These are phyloP conservation scores for Melieria omissa DNA, from an alignment of 2,888 invertebrate species.

Conservation along the genomic window DNA sequence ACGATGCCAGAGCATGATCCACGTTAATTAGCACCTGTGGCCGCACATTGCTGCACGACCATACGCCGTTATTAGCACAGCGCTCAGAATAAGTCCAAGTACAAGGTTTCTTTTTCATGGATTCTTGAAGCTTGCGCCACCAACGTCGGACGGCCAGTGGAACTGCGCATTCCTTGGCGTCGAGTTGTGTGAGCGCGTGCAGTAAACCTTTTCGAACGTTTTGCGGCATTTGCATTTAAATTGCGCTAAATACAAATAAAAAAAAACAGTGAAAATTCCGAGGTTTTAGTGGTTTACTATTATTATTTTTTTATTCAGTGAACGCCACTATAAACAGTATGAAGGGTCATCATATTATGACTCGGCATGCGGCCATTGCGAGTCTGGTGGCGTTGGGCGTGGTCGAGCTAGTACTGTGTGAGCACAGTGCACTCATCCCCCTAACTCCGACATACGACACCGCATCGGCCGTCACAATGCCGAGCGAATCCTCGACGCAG, in stretches of 20 bases:
- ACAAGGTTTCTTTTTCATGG: neutral
- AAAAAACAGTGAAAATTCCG: neutral
- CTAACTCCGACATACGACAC: neutral
- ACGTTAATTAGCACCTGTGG: constrained; percentile 41
- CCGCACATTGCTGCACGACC: neutral
- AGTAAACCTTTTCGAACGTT: too few relatives aligned
- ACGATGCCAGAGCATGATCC: constrained; percentile 24
- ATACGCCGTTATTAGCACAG: neutral
- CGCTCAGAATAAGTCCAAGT: constrained; percentile 8
- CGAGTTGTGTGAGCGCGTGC: too few relatives aligned
- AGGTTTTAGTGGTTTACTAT: too few relatives aligned
- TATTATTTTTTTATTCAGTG: too few relatives aligned
- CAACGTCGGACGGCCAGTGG: too few relatives aligned
- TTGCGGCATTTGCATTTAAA: too few relatives aligned
- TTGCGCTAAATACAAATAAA: neutral
- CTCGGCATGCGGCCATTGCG: constrained; percentile 17
- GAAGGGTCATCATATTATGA: constrained; percentile 13
- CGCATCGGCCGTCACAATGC: neutral
- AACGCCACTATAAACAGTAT: too few relatives aligned
- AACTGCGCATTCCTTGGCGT: too few relatives aligned
- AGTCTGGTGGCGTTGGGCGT: constrained; percentile 38
- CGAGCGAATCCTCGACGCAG: neutral
- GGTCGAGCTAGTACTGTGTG: constrained; percentile 47
- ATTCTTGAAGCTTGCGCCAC: too few relatives aligned
- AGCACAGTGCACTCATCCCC: constrained; percentile 33